A percentile compares a stretch with the other conserved stretches of the same genome.
Conservation (phyloP, 2,888 invertebrate genomes). For the Auanema sp. region DNA sequence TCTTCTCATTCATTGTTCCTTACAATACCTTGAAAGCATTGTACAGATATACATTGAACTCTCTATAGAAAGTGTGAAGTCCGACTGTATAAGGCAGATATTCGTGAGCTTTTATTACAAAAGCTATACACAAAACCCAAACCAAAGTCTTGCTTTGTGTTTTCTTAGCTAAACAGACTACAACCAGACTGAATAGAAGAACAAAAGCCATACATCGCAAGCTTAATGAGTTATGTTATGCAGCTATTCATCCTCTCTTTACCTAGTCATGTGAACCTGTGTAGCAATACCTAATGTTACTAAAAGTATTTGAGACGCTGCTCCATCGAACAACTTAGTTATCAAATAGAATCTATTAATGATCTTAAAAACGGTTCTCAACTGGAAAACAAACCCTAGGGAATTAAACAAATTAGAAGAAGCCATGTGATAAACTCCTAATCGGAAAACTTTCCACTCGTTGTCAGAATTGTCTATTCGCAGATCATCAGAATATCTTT, state of each 20-base stretch:
- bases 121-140: conserved; percentile 51
- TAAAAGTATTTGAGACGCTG: conserved; percentile 16
- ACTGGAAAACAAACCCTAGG: conserved; percentile 21
- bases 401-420: conserved; percentile 22
- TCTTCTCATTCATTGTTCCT: neutral
- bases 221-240: conserved; percentile 25
- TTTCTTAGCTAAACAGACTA: conserved; percentile 23
- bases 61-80: conserved; percentile 50
- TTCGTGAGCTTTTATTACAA: conserved; percentile 42
- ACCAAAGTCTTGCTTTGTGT: conserved; percentile 23
- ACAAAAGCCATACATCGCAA: conserved; percentile 41
- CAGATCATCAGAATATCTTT: conserved; percentile 38
- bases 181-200: conserved; percentile 24
- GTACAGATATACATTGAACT: conserved; percentile 60
- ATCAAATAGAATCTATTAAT: conserved; percentile 19
- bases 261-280: conserved; percentile 47
- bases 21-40: conserved; percentile 48
- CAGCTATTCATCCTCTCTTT: neutral
- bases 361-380: conserved; percentile 2
- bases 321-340: conserved; percentile 5
- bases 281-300: conserved; percentile 37
- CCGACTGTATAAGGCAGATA: conserved; percentile 42
- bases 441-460: conserved; percentile 53
- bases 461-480: conserved; percentile 49
- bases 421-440: conserved; percentile 31